Evolutionary conservation across 2,113 vertebrate species (phyloP).

Genomic region (Sula dactylatra): DNA sequence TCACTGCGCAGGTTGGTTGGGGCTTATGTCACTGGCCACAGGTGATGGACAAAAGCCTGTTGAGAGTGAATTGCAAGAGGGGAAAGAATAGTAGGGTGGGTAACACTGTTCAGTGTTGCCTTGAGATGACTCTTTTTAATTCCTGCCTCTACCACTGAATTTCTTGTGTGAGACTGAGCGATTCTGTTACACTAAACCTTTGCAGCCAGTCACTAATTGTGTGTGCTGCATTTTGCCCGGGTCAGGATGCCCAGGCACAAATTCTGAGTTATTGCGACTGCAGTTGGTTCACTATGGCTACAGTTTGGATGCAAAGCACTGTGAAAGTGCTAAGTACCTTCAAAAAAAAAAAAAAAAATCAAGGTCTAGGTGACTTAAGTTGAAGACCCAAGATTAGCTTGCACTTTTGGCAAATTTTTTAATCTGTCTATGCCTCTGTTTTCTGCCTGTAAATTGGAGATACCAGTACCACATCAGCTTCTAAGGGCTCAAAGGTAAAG

Average conservation of each 20-base stretch:
- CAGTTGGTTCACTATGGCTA: not conserved
- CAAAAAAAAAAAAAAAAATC: not conserved
- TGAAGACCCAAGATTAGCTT: not conserved
- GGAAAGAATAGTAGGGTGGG: not conserved
- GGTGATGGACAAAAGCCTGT: not conserved
- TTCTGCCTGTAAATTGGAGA: not conserved
- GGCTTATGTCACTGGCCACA: not conserved
- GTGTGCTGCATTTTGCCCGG: not conserved
- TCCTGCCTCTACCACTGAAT: not conserved
- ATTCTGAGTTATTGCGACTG: not conserved
- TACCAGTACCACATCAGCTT: not conserved
- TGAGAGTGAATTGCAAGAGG: not conserved
- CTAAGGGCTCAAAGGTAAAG: not conserved
- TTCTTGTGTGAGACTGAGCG: not conserved
- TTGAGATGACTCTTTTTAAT: not conserved
- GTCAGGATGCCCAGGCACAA: not conserved
- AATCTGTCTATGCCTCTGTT: not conserved
- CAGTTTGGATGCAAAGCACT: not conserved
- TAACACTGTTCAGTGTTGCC: not conserved
- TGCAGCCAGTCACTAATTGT: not conserved
- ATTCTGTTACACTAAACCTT: not conserved
- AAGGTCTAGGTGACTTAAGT: not conserved
- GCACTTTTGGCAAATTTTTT: not conserved
- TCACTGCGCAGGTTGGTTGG: not conserved
- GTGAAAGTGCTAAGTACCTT: not conserved